Evolutionary conservation across 1,140 invertebrate genomes (phyloP).

Genomic region (Psix sp.): DNA sequence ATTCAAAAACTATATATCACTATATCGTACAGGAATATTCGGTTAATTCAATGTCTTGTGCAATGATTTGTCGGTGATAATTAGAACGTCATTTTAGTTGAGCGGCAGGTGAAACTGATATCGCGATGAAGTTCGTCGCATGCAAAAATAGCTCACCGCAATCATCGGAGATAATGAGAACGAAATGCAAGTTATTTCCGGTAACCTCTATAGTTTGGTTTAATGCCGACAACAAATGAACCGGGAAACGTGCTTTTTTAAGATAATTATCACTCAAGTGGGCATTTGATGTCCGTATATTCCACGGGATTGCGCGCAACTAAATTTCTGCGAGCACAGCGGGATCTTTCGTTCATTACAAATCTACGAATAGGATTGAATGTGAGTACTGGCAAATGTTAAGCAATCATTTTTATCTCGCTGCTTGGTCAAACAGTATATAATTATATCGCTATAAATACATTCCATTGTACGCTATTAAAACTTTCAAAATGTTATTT

Average conservation of each 20-base stretch:
- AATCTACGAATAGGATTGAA: slow-evolving; percentile 2
- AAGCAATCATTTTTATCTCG: slow-evolving; percentile 24
- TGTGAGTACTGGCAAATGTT: not conserved
- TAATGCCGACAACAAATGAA: not conserved
- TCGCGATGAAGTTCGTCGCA: not conserved
- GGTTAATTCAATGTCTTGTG: slow-evolving; percentile 3
- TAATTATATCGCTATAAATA: slow-evolving; percentile 18
- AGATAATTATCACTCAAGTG: not conserved
- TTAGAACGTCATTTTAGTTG: slow-evolving; percentile 14
- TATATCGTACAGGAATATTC: no score
- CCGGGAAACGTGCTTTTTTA: not conserved
- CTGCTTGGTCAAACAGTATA: not conserved
- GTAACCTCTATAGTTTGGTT: not conserved
- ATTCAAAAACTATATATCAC: no score
- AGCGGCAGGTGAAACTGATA: slow-evolving; percentile 10
- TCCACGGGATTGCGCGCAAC: no score
- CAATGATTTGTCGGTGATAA: slow-evolving; percentile 3
- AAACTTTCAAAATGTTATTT: slow-evolving; percentile 16
- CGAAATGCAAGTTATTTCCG: not conserved
- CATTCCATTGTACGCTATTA: slow-evolving; percentile 2
- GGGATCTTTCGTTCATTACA: slow-evolving; percentile 4
- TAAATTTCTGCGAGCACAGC: no score
- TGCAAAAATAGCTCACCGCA: slow-evolving; percentile 10
- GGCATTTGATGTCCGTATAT: not conserved
- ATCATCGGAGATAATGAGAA: not conserved